Base-by-base conservation (phyloP, 1,140 invertebrate species). In the Ceratina calcarata region DNA sequence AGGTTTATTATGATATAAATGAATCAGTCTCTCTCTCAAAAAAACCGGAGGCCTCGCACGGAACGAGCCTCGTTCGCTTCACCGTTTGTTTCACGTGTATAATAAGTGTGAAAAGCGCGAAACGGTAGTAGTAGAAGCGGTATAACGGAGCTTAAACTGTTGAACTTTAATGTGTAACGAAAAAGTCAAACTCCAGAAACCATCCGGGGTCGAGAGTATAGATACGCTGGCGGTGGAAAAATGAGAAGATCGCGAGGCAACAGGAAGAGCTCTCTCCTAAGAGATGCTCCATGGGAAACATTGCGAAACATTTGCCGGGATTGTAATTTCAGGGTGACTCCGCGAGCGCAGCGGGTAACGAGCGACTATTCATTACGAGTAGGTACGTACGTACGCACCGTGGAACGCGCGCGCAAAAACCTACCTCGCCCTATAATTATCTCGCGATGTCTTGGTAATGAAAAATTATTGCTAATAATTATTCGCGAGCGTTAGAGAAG, bases 401-500 rank as follows among this genome's bases (percentile, higher is more conserved):
- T 20, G 77, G 16, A 20, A 55, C 13, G 71, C 51, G 57, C 61
- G 62, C 13, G 16, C 64, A 53, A 70, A 80, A 77, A 57, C 61
- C 66, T 45, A 53, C 15, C 67, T 74, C 61, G 79, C 58, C 60
- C 72, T 55, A 76, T 82, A 80, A 86, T 86, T 86, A 86, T 77
- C 77, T 78, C 69, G 66, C 77, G 37, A 60, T 74, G 69, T 66
- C 80, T 74, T 74, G 77, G 70, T 85, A 74, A 72, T 74, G 81
- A 86, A 78, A 86, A 86, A 86, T 86, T 85, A 86, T 85, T 74
- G 70, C 60, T 77, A 72, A 83, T 72, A 80, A 86, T 86, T 86
- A 83, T 77, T 74, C 80, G 55, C 66, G 65, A 80, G 57, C 84
- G 69, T 27, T 62, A 62, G 66, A 75, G 24, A 0, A 7, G 53